These are phyloP conservation scores for Mola mola DNA, from an alignment of 2,113 vertebrate species.

Conservation along the genomic window DNA sequence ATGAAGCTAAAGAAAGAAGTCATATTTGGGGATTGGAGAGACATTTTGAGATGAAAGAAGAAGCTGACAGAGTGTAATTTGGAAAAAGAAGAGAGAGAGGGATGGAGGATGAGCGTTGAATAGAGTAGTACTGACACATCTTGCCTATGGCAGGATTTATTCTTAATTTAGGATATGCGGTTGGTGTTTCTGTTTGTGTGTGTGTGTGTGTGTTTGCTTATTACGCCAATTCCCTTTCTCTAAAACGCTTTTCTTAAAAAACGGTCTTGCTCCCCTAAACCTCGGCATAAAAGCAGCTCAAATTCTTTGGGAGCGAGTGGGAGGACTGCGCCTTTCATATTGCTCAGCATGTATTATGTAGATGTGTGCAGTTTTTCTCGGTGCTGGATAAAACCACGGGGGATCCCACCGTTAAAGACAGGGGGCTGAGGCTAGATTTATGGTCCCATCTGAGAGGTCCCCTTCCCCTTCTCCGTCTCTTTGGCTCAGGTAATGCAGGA, in stretches of 20 bases:
- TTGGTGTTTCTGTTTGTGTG: constrained; percentile 38
- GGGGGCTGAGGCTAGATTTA: constrained; percentile 29
- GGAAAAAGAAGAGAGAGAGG: constrained; percentile 19
- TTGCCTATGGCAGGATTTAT: constrained; percentile 52
- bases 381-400: constrained; percentile 48
- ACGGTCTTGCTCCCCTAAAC: constrained; percentile 39
- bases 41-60: constrained; percentile 39
- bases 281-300: constrained; percentile 49
- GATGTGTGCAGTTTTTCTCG: constrained; percentile 56
- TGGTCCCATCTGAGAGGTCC: constrained; percentile 6
- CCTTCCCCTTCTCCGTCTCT: background rate
- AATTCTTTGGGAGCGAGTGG: constrained; percentile 58
- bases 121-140: constrained; percentile 55
- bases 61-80: constrained; percentile 40
- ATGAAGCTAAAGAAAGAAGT: constrained; percentile 53
- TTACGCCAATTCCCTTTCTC: constrained; percentile 25
- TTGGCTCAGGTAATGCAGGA: background rate
- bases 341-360: constrained; percentile 64
- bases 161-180: constrained; percentile 46
- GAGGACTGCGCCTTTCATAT: constrained; percentile 59
- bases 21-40: constrained; percentile 27
- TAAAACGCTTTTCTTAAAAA: constrained; percentile 8
- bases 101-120: constrained; percentile 29
- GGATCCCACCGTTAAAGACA: constrained; percentile 36
- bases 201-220: constrained; percentile 11